Conservation (phyloP, 1,140 invertebrate species). For the Stegodyphus mimosarum region DNA sequence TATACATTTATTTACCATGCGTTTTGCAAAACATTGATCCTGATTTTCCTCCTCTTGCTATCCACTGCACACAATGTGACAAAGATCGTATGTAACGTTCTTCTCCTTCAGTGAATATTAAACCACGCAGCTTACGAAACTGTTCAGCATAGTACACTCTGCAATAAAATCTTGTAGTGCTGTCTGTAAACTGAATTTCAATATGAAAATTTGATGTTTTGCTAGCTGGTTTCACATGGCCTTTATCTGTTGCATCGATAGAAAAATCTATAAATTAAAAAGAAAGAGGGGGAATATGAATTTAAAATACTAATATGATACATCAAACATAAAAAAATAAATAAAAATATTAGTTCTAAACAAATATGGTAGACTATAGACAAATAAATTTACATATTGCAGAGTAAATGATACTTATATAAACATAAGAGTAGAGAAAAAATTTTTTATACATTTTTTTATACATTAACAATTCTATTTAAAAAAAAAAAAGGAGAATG, state of each 20-base stretch:
- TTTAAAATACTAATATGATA: too few relatives aligned
- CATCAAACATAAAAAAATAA: too few relatives aligned
- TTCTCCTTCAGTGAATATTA: slow-evolving; percentile 71
- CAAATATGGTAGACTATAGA: too few relatives aligned
- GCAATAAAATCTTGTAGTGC: slow-evolving; percentile 82
- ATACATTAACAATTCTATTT: too few relatives aligned
- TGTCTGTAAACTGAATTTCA: slow-evolving; percentile 82
- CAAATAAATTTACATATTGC: too few relatives aligned
- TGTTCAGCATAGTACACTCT: slow-evolving; percentile 87
- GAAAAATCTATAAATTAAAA: slow-evolving; percentile 55
- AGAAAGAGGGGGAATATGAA: not conserved
- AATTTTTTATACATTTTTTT: too few relatives aligned
- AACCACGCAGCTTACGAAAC: slow-evolving; percentile 80
- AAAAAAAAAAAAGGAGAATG: too few relatives aligned
- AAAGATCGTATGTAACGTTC: slow-evolving; percentile 79
- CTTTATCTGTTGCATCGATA: slow-evolving; percentile 43
- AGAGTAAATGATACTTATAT: too few relatives aligned
- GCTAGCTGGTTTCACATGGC: slow-evolving; percentile 58
- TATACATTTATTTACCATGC: slow-evolving; percentile 72
- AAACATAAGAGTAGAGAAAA: too few relatives aligned
- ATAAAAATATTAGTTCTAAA: too few relatives aligned
- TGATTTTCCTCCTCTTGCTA: slow-evolving; percentile 94
- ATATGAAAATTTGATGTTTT: slow-evolving; percentile 71
- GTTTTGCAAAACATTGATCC: slow-evolving; percentile 97
- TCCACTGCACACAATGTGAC: slow-evolving; percentile 90